Evolutionary conservation across 2,113 vertebrate genomes (phyloP).

Genomic region (Thryonomys swinderianus): DNA sequence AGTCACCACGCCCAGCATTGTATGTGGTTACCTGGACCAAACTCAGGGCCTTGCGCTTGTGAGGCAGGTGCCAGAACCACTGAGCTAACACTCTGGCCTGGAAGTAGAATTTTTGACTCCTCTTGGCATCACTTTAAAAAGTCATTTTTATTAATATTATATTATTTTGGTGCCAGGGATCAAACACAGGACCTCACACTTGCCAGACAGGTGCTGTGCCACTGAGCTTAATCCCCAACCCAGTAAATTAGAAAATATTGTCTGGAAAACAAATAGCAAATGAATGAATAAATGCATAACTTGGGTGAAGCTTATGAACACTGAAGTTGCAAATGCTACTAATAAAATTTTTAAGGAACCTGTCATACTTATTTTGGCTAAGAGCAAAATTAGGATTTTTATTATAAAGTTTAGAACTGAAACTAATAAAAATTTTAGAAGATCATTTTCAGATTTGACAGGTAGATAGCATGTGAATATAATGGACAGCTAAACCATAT

Average conservation of each 20-base stretch:
- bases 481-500: neutral
- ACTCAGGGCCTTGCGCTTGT: no score
- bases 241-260: neutral
- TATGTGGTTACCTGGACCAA: no score
- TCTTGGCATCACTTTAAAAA: neutral
- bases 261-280: neutral
- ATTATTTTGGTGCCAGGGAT: no score
- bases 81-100: no score
- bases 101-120: neutral
- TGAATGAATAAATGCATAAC: neutral
- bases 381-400: neutral
- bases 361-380: neutral
- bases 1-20: no score
- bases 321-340: neutral
- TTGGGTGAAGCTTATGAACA: neutral
- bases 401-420: neutral
- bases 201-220: no score
- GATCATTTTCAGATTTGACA: constrained; percentile 14
- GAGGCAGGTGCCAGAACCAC: no score
- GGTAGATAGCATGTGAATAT: neutral
- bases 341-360: neutral
- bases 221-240: no score
- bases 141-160: neutral
- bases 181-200: no score
- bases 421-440: constrained; percentile 48